Base-by-base conservation (phyloP, 2,113 vertebrate genomes). In the Thermophis baileyi region DNA sequence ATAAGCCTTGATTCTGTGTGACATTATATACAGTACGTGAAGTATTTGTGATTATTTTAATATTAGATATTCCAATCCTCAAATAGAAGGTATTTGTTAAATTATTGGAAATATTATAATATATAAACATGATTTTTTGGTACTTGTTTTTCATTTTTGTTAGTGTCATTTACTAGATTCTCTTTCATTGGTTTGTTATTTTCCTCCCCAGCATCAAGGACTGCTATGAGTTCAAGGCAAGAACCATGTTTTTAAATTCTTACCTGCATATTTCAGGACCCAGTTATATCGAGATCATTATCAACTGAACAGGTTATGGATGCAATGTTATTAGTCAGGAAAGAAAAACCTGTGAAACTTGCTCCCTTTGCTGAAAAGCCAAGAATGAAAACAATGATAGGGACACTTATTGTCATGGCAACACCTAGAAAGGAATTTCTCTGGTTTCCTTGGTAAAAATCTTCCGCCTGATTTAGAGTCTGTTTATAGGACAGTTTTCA, bases 341-440 rank as follows among this genome's bases (percentile, higher is more conserved):
- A 49, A 50, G 14, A 87, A 86, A 88, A 60, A n/a, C 49, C 18
- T 60, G 24, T 63, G 47, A 87, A 57, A 86, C 35, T 53, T 87
- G 35, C 30, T 46, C 85, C 40, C 47, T 92, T 94, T 91, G 91
- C 16, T 30, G 85, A 94, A 95, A 30, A 89, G 7, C 81, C 14
- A 88, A 88, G 47, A 92, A 40, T 44, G 85, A 86, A 92, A 92
- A 88, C 74, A 87, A 91, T 92, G 94, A 90, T 86, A 50, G n/a
- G 91, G 81, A 11, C 81, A 93, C 92, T 92, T 91, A 91, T 96
- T 97, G 96, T 97, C 95, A 93, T 96, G 94, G 95, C 27, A 91
- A 96, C 92, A 10, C 87, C 89, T 90, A 24, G 54, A 86, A 93
- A 88, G 89, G 91, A 91, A 91, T 63, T 91, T 89, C 89, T 85